A percentile compares a stretch with the other conserved stretches of the same genome.
These are phyloP conservation scores for Rotaria socialis DNA, from an alignment of 2,888 invertebrate genomes.

Conservation along the genomic window DNA sequence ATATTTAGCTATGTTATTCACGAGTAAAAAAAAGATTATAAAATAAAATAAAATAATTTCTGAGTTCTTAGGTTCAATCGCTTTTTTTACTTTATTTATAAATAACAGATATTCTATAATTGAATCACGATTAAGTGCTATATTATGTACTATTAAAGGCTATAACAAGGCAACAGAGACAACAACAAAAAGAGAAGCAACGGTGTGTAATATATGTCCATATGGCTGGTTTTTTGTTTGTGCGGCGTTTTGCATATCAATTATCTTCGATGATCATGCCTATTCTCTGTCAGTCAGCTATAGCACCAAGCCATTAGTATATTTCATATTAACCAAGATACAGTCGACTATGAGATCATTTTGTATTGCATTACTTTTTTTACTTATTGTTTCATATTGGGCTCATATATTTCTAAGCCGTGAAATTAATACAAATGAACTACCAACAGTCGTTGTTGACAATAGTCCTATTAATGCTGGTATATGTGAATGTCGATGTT, in stretches of 20 bases:
- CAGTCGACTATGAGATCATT: background rate
- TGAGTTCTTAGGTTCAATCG: background rate
- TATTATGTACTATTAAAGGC: background rate
- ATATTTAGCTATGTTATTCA: no score
- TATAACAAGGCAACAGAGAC: background rate
- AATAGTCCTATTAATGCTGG: background rate
- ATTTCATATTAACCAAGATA: background rate
- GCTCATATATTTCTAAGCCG: background rate
- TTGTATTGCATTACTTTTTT: background rate
- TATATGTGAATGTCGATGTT: conserved; percentile 26
- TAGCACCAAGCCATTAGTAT: background rate
- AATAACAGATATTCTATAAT: background rate
- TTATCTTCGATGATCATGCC: background rate
- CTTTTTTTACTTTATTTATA: background rate
- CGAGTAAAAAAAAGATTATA: no score
- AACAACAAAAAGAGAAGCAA: background rate
- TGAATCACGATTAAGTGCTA: background rate
- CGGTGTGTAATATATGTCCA: background rate
- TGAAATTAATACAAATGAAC: background rate
- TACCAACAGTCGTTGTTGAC: background rate
- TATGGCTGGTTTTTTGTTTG: background rate
- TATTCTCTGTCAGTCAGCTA: background rate
- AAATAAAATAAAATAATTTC: no score
- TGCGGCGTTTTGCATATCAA: background rate
- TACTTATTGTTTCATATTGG: background rate